phyloP scores from a whole-genome alignment of 64 coral and sea anemone species.

The Dendrophyllia cribrosa region DNA sequence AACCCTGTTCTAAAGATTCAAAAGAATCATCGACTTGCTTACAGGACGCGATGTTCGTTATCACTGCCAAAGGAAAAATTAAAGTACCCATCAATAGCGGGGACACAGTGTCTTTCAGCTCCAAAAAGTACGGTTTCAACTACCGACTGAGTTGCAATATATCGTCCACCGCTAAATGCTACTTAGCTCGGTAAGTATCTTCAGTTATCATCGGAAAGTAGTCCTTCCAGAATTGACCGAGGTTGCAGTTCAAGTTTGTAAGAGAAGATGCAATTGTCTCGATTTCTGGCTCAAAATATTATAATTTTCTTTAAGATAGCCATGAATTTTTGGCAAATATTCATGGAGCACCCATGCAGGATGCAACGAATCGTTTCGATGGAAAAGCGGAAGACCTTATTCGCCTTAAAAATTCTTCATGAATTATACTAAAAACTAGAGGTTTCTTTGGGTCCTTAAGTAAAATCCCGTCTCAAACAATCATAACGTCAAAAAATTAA shows the following conservation, averaged over 20 bases:
- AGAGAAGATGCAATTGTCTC: background rate
- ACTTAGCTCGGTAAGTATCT: background rate
- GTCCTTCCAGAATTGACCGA: too few species aligned
- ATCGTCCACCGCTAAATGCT: background rate
- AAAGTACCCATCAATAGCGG: conserved; percentile 45
- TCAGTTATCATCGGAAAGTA: background rate
- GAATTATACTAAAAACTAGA: too few species aligned
- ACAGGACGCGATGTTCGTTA: background rate
- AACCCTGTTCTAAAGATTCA: background rate
- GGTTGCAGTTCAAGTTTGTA: background rate
- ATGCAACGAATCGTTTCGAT: too few species aligned
- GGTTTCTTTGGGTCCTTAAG: too few species aligned
- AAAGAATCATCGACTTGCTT: background rate
- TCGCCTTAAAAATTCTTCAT: too few species aligned
- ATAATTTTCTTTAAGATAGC: too few species aligned
- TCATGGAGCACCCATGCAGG: too few species aligned
- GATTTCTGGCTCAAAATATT: too few species aligned
- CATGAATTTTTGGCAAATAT: too few species aligned
- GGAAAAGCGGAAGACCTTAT: too few species aligned
- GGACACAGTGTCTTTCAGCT: background rate
- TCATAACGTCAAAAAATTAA: too few species aligned
- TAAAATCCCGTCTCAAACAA: too few species aligned
- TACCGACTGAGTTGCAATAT: conserved; percentile 10
- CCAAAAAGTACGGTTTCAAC: background rate
- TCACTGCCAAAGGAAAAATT: conserved; percentile 33